Evolutionary conservation across 2,888 invertebrate genomes (phyloP), one percentile per base, ranked within the genome.

Genomic region (Folsomia candida): DNA sequence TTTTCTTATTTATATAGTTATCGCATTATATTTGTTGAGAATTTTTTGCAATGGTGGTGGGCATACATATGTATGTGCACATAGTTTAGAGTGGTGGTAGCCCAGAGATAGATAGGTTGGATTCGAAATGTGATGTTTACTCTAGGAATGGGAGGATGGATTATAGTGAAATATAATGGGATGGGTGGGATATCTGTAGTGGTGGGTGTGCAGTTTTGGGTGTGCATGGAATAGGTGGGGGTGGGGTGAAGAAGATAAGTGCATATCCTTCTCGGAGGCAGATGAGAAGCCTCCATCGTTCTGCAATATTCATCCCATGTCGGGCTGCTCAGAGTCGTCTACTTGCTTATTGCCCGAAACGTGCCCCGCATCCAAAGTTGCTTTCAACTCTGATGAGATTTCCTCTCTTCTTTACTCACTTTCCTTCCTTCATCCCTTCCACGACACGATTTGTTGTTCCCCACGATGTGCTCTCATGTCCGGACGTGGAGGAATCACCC

Each of bases 341-440:
- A 72, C 71, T 79, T 79, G 78, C 79, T 77, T 78, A 79, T 79
- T 79, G 79, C 79, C 71, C 66, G 68, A 76, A 73, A 79, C 79
- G 79, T 79, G 79, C 77, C 75, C 65, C 59, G 79, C 77, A 78
- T 79, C 72, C 75, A 67, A 70, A 79, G 75, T 77, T 64, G 74
- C 78, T 78, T 76, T 78, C 78, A 78, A 78, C 76, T 77, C 78
- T 78, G 78, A 79, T 78, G 77, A 79, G 79, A 78, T 78, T 78
- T 78, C 70, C 74, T 73, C 67, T n/a, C n/a, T 69, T 4, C 51
- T 9, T 47, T 47, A 47, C 51, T 51, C 9, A 57, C 61, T 61
- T 24, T 25, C n/a, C 47, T 47, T 47, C 18, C 47, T 47, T 18
- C 47, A 47, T 47, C 47, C 47, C 47, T 47, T 47, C 9, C 9